Evolutionary conservation across 2,888 invertebrate species (phyloP), one percentile per base, ranked within the genome.

Genomic region (Oasisia sp.): DNA sequence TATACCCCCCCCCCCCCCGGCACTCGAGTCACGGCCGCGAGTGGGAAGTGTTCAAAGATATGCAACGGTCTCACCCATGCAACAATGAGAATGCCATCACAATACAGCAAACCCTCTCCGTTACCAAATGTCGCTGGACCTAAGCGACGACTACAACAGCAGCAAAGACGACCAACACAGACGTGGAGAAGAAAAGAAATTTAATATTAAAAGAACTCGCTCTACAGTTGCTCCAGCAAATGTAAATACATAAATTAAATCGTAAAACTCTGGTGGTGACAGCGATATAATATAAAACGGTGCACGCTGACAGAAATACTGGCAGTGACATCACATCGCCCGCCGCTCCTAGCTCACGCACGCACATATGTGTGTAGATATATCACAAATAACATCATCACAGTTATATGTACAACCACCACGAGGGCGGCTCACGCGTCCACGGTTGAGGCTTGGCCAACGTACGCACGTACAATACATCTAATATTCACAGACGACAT

Each of bases 171-270:
- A 74, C n/a, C 74, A 74, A 74, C 74, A 27, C 74, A 4, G 74
- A 74, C 74, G 27, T 74, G 74, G 74, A 74, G 74, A 74, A 74
- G 74, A 74, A 74, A 74, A 74, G 74, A 74, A 74, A 74, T 74
- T 74, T 74, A 74, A 74, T 74, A 74, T 74, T 74, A 19, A 74
- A 74, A 74, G 74, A 74, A 74, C 7, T 74, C 74, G 74, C 74
- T 74, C 74, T n/a, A 74, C n/a, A 74, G 74, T 74, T 74, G 74
- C 74, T 27, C 74, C 74, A 74, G 74, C 74, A 74, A 74, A 74
- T 74, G 74, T 74, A 74, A 74, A 74, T 74, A 74, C 74, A 74
- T 74, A 74, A 74, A 74, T 74, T 74, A 74, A 74, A 74, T 74
- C 74, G 74, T 74, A 74, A 74, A 74, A 74, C 74, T 74, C 74